Conservation (phyloP, 2,888 invertebrate species). For the Cosmorhoe ocellata region DNA sequence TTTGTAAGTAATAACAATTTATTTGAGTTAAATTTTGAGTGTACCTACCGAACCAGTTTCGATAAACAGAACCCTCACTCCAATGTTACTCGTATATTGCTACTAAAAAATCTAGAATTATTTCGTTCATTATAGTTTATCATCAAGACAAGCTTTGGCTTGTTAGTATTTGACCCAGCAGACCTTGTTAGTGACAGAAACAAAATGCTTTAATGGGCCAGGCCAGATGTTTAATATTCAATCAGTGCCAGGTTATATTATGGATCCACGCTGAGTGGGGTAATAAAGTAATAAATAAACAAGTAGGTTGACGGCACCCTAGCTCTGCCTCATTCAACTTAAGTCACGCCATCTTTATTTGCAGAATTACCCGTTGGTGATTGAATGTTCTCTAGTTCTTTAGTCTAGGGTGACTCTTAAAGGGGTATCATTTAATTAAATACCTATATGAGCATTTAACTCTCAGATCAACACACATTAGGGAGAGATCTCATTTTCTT, state of each 20-base stretch:
- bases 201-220: conserved; percentile 42
- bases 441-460: conserved; percentile 1
- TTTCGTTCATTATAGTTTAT: no score
- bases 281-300: conserved; percentile 75
- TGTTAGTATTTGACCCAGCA: no score
- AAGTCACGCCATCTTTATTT: conserved; percentile 8
- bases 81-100: no score
- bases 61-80: no score
- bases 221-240: conserved; percentile 67
- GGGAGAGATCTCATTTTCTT: no score
- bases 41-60: no score
- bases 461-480: not conserved
- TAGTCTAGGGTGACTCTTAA: not conserved
- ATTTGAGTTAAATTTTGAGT: no score
- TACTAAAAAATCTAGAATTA: no score
- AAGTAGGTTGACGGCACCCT: conserved; percentile 52
- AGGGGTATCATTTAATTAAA: conserved; percentile 8
- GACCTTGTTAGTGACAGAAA: conserved; percentile 31
- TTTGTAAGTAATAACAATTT: no score
- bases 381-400: conserved; percentile 12
- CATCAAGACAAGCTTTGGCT: no score
- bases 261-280: conserved; percentile 68
- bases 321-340: conserved; percentile 7
- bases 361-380: conserved; percentile 4
- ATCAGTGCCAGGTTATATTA: conserved; percentile 66